A percentile compares a stretch with the other conserved stretches of the same genome.
phyloP scores from a whole-genome alignment of 1,140 invertebrate genomes.

The Acromyrmex charruanus region DNA sequence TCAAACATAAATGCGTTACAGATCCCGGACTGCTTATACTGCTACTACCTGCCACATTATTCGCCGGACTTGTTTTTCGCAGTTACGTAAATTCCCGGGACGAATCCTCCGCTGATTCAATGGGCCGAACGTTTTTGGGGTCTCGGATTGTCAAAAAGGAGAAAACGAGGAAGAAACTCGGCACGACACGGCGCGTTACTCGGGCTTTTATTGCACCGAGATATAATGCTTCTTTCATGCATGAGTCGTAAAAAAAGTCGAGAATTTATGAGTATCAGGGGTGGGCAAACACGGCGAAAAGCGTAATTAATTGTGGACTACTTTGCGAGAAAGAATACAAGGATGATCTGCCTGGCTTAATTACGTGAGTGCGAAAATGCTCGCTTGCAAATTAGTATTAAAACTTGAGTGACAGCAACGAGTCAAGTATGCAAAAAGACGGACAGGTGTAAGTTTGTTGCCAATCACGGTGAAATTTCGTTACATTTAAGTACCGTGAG shows the following conservation, averaged over 20 bases:
- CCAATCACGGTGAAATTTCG: slow-evolving; percentile 17
- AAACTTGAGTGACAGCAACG: slow-evolving; percentile 11
- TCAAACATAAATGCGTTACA: slow-evolving; percentile 1
- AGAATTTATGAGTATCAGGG: not conserved
- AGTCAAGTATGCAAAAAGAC: not conserved
- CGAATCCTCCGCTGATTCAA: slow-evolving; percentile 28
- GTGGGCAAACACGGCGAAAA: slow-evolving; percentile 7
- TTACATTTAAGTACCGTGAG: not conserved
- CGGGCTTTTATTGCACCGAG: slow-evolving; percentile 47
- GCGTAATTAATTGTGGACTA: slow-evolving; percentile 37
- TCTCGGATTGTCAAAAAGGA: slow-evolving; percentile 57
- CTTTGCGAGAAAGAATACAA: not conserved
- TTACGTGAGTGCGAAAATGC: slow-evolving; percentile 10
- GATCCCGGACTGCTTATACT: not conserved
- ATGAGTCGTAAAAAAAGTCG: slow-evolving; percentile 33
- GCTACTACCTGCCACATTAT: not conserved
- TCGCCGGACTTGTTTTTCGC: slow-evolving; percentile 33
- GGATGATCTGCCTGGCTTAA: slow-evolving; percentile 7
- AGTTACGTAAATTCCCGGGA: slow-evolving; percentile 57
- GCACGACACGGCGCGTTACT: slow-evolving; percentile 19
- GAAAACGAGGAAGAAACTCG: slow-evolving; percentile 53
- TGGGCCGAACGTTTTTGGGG: not conserved
- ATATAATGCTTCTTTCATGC: slow-evolving; percentile 5
- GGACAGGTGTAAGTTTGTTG: not conserved
- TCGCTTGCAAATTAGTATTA: slow-evolving; percentile 9